phyloP scores from a whole-genome alignment of 2,888 invertebrate species.

The Sesia apiformis region DNA sequence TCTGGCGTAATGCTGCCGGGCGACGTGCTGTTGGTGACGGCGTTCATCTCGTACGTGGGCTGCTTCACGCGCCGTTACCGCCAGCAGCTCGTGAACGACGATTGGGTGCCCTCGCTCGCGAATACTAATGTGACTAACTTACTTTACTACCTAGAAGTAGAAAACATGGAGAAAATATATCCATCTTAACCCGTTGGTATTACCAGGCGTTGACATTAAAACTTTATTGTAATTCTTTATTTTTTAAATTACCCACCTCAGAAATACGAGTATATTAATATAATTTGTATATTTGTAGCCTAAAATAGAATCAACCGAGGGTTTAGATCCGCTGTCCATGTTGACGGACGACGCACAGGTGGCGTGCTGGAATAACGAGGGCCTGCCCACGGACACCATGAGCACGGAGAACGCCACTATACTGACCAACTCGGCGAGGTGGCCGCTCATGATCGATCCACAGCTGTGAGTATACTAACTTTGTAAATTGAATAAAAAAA shows the following conservation, averaged over 20 bases:
- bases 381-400: slow-evolving; percentile 93
- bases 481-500: neutral
- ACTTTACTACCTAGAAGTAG: no score
- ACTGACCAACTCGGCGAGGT: slow-evolving; percentile 89
- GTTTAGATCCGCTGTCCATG: slow-evolving; percentile 87
- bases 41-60: slow-evolving; percentile 96
- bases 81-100: slow-evolving; percentile 81
- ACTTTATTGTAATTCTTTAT: no score
- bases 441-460: slow-evolving; percentile 97
- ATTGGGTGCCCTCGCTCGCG: slow-evolving; percentile 87
- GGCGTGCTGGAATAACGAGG: slow-evolving; percentile 96
- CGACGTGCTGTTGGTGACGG: slow-evolving; percentile 90
- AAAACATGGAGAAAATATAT: no score
- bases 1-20: slow-evolving; percentile 89
- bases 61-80: slow-evolving; percentile 92
- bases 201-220: no score
- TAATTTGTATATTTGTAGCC: slow-evolving; percentile 48
- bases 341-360: slow-evolving; percentile 94
- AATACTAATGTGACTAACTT: slow-evolving; percentile 68
- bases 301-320: slow-evolving; percentile 85
- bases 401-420: slow-evolving; percentile 96
- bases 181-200: no score
- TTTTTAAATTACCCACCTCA: no score
- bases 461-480: slow-evolving; percentile 74
- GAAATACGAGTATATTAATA: no score